phyloP scores from a whole-genome alignment of 1,140 invertebrate species.

The Trypoxylus dichotomus region DNA sequence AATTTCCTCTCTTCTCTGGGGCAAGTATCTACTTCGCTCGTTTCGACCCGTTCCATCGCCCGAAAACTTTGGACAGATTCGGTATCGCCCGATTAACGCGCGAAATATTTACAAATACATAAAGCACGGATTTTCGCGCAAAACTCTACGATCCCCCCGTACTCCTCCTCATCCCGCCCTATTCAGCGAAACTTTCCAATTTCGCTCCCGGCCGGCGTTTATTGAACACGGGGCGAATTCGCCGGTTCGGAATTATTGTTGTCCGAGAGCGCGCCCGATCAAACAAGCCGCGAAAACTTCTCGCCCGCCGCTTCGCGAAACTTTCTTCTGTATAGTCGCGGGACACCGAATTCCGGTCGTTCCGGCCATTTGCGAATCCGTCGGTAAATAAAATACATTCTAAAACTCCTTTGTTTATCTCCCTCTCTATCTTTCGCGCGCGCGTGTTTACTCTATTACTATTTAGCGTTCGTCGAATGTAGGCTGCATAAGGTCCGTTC shows the following conservation, averaged over 20 bases:
- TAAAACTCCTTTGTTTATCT: not conserved
- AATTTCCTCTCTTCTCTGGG: no score
- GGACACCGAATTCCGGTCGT: not conserved
- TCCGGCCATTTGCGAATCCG: not conserved
- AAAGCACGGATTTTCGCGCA: not conserved
- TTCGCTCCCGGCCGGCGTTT: not conserved
- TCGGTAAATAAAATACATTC: not conserved
- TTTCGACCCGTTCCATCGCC: not conserved
- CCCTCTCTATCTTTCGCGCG: not conserved
- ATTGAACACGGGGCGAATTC: not conserved
- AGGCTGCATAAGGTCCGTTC: no score
- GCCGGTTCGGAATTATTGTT: not conserved
- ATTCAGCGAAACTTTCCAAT: not conserved
- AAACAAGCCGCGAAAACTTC: slow-evolving; percentile 5
- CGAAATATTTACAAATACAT: slow-evolving; percentile 20
- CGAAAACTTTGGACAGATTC: not conserved
- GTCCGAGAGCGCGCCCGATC: not conserved
- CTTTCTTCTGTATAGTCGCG: not conserved
- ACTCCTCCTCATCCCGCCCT: no score
- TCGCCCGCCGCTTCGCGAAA: not conserved
- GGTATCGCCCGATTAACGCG: not conserved
- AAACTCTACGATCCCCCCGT: no score
- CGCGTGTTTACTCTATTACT: no score
- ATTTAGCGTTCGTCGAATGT: no score
- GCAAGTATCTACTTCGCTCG: not conserved